Base-by-base conservation (phyloP, 2,888 invertebrate genomes). In the Melieria crassipennis region DNA sequence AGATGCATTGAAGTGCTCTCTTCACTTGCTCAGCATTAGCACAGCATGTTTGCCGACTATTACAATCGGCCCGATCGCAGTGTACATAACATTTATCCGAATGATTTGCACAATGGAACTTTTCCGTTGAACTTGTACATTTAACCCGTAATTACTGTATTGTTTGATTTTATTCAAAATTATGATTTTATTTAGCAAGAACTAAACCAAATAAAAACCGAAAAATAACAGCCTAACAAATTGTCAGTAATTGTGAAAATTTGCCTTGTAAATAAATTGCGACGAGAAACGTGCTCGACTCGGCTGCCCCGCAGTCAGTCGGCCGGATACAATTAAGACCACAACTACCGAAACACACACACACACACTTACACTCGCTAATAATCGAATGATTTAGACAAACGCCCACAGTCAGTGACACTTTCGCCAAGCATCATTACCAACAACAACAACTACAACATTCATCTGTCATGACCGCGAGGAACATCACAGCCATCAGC, bases 391-490 rank as follows among this genome's bases (percentile, higher is more conserved):
- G 13, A 7, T 11, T 55, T 42, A 30, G 6, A 42, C 50, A 48
- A 7, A 60, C 52, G 42, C 30, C 60, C 56, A 66, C 71, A 47
- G 47, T 75, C 67, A 68, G 58, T 50, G 46, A 42, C 63, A 56
- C 16, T 11, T 43, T 67, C 48, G n/a, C 45, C 13, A 16, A 9
- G 55, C 57, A 56, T 67, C 58, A 58, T 66, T 11, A 66, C 13
- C 77, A 75, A 76, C 80, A 13, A 76, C 80, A 13, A n/a, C 48
- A 82, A 80, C 79, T 30, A 30, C 30, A 30, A 82, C 79, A 79
- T 81, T 79, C 82, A 82, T 82, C 82, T 77, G 77, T 75, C 80
- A 70, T 60, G n/a, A 42, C 45, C 77, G 69, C 60, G 75, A 66
- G 71, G 67, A 73, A 43, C 16, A 46, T 61, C 60, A 60, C 30